Conservation (phyloP, 2,888 invertebrate species). For the Drosophila tanythrix region DNA sequence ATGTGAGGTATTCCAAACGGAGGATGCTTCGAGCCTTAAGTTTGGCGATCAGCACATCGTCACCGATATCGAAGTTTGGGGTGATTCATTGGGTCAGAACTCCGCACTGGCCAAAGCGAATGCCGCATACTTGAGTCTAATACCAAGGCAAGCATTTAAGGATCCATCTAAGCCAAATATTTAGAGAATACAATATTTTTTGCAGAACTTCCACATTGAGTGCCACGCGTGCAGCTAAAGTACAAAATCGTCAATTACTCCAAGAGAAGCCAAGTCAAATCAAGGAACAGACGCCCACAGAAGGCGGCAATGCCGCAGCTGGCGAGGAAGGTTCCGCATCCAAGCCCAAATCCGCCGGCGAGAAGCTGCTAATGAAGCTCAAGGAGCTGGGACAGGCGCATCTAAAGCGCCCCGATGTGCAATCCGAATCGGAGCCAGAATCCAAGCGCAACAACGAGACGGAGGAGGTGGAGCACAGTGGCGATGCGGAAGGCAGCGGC, state of each 20-base stretch:
- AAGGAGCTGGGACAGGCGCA: constrained; percentile 68
- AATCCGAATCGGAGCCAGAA: constrained; percentile 10
- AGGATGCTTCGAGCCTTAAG: constrained; percentile 87
- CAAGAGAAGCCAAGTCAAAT: constrained; percentile 83
- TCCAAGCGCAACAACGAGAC: constrained; percentile 58
- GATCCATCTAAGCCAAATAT: neutral
- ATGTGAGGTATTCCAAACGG: constrained; percentile 93
- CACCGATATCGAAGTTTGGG: constrained; percentile 94
- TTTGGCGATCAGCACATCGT: constrained; percentile 88
- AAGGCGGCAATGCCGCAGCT: constrained; percentile 19
- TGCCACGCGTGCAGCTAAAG: constrained; percentile 83
- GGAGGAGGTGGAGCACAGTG: constrained; percentile 47
- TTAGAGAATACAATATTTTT: neutral
- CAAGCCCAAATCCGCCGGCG: constrained; percentile 67
- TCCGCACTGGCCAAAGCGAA: constrained; percentile 86
- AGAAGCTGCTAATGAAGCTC: constrained; percentile 66
- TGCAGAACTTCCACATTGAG: constrained; percentile 83
- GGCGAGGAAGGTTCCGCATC: constrained; percentile 60
- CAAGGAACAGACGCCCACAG: constrained; percentile 58
- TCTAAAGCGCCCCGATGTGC: constrained; percentile 34
- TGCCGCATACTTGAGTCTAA: constrained; percentile 84
- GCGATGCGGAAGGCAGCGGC: constrained; percentile 60
- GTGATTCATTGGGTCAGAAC: constrained; percentile 87
- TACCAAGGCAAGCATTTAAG: constrained; percentile 75
- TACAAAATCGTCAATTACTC: constrained; percentile 84